A percentile compares a stretch with the other conserved stretches of the same genome.
Conservation (phyloP, 1,140 invertebrate genomes). For the Antheraea pernyi region DNA sequence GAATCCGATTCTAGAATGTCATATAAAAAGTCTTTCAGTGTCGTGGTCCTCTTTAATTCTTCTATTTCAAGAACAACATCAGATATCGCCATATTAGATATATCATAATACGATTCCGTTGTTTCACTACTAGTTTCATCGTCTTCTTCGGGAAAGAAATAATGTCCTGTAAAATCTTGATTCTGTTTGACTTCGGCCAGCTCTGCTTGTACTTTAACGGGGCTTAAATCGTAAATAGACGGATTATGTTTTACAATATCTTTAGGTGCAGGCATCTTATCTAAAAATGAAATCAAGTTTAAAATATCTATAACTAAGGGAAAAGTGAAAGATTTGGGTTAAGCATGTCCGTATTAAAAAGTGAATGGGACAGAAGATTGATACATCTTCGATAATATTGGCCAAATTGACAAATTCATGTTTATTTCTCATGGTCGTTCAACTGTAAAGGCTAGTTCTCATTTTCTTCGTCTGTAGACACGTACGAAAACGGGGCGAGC, state of each 20-base stretch:
- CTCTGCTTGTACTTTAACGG: slow-evolving; percentile 58
- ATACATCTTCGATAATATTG: too few species aligned
- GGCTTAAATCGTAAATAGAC: slow-evolving; percentile 33
- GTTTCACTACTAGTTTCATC: slow-evolving; percentile 37
- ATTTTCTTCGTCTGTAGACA: too few species aligned
- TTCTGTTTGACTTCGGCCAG: slow-evolving; percentile 50
- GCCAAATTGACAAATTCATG: too few species aligned
- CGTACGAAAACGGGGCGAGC: too few species aligned
- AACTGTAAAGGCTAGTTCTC: too few species aligned
- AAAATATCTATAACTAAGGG: neutral
- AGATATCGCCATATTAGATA: slow-evolving; percentile 38
- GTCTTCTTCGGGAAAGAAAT: slow-evolving; percentile 68
- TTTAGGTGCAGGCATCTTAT: slow-evolving; percentile 36
- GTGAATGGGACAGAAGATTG: too few species aligned
- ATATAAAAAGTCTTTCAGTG: slow-evolving; percentile 62
- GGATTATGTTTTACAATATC: slow-evolving; percentile 23
- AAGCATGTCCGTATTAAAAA: too few species aligned
- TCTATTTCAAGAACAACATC: slow-evolving; percentile 59
- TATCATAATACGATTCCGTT: slow-evolving; percentile 52
- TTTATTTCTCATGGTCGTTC: too few species aligned
- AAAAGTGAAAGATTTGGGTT: too few species aligned
- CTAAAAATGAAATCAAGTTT: slow-evolving; percentile 31
- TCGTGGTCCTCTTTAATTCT: slow-evolving; percentile 51
- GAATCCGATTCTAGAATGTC: slow-evolving; percentile 63
- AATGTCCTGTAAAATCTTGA: slow-evolving; percentile 63